These are phyloP conservation scores for Bradypus variegatus DNA, from an alignment of 2,797 vertebrate genomes.

Conservation along the genomic window DNA sequence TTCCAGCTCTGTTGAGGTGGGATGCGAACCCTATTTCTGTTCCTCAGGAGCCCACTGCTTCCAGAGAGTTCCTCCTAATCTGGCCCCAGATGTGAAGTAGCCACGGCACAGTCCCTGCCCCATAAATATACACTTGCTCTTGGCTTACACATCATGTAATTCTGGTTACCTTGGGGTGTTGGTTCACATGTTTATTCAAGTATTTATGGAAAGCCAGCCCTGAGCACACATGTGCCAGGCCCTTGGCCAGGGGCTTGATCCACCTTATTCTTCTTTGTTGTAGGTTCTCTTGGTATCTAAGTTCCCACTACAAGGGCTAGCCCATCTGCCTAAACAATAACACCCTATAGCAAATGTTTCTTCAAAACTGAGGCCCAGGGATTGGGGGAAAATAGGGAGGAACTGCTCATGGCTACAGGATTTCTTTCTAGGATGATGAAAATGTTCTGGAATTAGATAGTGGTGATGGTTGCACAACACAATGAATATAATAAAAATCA, in stretches of 20 bases:
- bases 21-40: not conserved
- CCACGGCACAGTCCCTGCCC: constrained; percentile 42
- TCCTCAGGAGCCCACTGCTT: not conserved
- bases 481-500: constrained; percentile 12
- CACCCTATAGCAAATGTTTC: not conserved
- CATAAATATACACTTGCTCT: constrained; percentile 53
- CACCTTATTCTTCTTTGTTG: not conserved
- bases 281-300: not conserved
- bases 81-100: constrained; percentile 6
- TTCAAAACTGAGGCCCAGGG: constrained; percentile 15
- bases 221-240: constrained; percentile 21
- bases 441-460: not conserved
- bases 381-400: not conserved
- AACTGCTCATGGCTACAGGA: not conserved
- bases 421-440: constrained; percentile 28
- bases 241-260: constrained; percentile 7
- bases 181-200: constrained; percentile 62
- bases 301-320: not conserved
- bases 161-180: constrained; percentile 60
- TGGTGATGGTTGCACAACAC: constrained; percentile 2
- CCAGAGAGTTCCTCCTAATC: constrained; percentile 21
- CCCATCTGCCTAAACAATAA: not conserved
- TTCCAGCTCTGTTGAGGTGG: not conserved
- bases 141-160: constrained; percentile 46
- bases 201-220: constrained; percentile 58